Evolutionary conservation across 1,140 invertebrate species (phyloP).

Genomic region (Anoplophora glabripennis): DNA sequence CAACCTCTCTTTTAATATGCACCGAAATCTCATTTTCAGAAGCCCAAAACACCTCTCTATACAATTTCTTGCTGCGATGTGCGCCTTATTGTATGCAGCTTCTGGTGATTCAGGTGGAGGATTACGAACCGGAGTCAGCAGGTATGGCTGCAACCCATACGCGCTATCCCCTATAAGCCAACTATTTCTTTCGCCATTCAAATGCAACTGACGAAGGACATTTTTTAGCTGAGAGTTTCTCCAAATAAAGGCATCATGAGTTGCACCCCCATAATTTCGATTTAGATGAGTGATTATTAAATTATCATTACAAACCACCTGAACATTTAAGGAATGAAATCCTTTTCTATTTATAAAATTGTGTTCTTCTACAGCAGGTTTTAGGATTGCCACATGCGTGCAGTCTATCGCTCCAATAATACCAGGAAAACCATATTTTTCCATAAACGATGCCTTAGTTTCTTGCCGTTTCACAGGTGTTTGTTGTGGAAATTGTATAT

Average conservation of each 20-base stretch:
- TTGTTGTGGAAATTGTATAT: too few species aligned
- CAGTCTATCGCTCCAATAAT: slow-evolving; percentile 7
- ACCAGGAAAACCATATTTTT: slow-evolving; percentile 8
- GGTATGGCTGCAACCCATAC: slow-evolving; percentile 22
- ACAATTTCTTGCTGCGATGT: slow-evolving; percentile 10
- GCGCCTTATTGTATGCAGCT: slow-evolving; percentile 8
- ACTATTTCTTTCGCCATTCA: neutral
- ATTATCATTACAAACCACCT: slow-evolving; percentile 20
- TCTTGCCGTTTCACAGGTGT: too few species aligned
- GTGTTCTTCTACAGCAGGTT: neutral
- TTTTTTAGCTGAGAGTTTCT: neutral
- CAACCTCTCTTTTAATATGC: slow-evolving; percentile 22
- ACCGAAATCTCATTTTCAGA: slow-evolving; percentile 27
- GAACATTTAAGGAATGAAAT: slow-evolving; percentile 33
- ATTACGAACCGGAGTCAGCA: slow-evolving; percentile 18
- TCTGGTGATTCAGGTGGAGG: slow-evolving; percentile 9
- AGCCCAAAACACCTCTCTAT: slow-evolving; percentile 24
- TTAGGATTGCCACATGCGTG: slow-evolving; percentile 13
- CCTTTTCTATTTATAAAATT: slow-evolving; percentile 30
- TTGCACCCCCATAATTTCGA: slow-evolving; percentile 7
- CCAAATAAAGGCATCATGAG: slow-evolving; percentile 10
- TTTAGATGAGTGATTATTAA: slow-evolving; percentile 25
- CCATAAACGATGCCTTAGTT: slow-evolving; percentile 2
- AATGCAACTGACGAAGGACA: neutral
- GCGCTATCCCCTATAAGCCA: slow-evolving; percentile 29